These are phyloP conservation scores for Saccostrea glomerata DNA, from an alignment of 1,140 invertebrate genomes.

Conservation along the genomic window DNA sequence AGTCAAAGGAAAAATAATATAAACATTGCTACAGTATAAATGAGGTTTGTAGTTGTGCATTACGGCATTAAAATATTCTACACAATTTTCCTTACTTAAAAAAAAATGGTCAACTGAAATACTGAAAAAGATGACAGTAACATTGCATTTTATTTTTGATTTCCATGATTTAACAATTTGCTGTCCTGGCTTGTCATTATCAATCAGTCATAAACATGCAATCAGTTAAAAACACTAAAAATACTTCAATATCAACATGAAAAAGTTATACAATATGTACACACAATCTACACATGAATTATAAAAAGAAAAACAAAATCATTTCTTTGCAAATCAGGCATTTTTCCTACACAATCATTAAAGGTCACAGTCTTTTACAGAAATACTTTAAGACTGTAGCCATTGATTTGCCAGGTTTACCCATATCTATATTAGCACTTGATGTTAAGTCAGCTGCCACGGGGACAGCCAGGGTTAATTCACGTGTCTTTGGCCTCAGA, in stretches of 20 bases:
- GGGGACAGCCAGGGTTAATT: neutral
- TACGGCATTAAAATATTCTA: constrained; percentile 2
- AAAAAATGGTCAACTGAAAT: constrained; percentile 30
- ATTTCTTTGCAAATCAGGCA: neutral
- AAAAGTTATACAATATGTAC: neutral
- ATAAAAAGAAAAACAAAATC: neutral
- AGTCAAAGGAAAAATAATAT: neutral
- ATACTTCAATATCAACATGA: neutral
- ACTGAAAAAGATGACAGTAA: constrained; percentile 11
- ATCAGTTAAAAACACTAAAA: neutral
- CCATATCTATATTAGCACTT: constrained; percentile 2
- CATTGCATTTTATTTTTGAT: neutral
- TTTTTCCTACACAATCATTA: neutral
- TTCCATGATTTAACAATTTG: constrained; percentile 1
- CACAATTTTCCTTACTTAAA: neutral
- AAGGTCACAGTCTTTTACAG: neutral
- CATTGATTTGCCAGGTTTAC: neutral
- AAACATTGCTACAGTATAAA: constrained; percentile 23
- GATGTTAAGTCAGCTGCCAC: neutral
- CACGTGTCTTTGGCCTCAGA: constrained; percentile 32
- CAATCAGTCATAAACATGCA: neutral
- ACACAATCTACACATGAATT: constrained; percentile 31
- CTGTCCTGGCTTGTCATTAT: neutral
- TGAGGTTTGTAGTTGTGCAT: constrained; percentile 10
- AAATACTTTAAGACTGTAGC: neutral